A percentile compares a stretch with the other conserved stretches of the same genome.
phyloP scores from a whole-genome alignment of 2,797 vertebrate species.

The Gila robusta region DNA sequence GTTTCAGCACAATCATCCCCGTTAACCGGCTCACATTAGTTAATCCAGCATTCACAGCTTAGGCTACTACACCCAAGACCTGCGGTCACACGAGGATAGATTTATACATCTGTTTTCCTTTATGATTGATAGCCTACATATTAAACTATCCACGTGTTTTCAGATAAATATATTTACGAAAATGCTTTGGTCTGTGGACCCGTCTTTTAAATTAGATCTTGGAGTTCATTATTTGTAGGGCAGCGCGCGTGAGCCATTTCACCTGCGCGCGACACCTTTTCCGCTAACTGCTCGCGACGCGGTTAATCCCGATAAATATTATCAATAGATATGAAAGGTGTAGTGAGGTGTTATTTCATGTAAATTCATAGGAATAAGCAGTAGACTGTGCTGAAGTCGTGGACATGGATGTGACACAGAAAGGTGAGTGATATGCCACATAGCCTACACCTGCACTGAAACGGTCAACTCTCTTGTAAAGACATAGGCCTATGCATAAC shows the following conservation, averaged over 20 bases:
- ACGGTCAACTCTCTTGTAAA: not conserved
- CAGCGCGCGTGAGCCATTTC: not conserved
- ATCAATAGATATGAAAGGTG: not conserved
- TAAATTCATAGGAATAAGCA: constrained; percentile 7
- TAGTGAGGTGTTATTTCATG: not conserved
- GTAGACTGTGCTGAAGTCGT: not conserved
- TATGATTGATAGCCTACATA: not conserved
- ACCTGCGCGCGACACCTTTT: constrained; percentile 1
- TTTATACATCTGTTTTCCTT: not conserved
- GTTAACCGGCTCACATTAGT: constrained; percentile 60
- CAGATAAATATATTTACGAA: not conserved
- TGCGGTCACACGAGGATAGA: constrained; percentile 8
- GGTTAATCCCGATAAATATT: not conserved
- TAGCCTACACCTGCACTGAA: not conserved
- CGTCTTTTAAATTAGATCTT: not conserved
- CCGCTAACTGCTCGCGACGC: not conserved
- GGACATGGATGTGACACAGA: constrained; percentile 52
- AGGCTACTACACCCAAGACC: constrained; percentile 4
- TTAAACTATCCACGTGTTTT: not conserved
- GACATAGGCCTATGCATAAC: not conserved
- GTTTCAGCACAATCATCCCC: constrained; percentile 50
- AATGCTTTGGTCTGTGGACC: not conserved
- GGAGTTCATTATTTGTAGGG: not conserved
- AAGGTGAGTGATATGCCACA: constrained; percentile 45
- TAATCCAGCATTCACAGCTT: constrained; percentile 54